Base-by-base conservation (phyloP, 2,888 invertebrate species). In the Lasius fuliginosus region DNA sequence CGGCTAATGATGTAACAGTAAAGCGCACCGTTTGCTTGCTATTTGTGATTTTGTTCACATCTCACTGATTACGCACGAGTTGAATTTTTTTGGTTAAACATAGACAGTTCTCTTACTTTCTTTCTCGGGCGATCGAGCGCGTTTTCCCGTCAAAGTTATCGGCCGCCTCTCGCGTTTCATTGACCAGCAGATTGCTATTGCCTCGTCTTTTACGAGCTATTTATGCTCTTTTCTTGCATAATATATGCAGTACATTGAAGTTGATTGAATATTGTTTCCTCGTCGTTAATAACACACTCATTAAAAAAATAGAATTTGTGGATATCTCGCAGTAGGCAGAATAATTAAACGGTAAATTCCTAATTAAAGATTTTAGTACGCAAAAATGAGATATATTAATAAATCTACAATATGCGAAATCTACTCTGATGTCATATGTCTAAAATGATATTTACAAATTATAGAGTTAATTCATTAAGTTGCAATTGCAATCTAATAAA, bases 1-100 rank as follows among this genome's bases (percentile, higher is more conserved):
- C 58, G 71, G 76, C 67, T 94, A 85, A 84, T 82, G 58, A 67
- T 58, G 73, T 40, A 68, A 62, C 60, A 62, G 60, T 60, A 77
- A 69, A 58, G 40, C 42, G 75, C 74, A 76, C 76, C 33, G 69
- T 77, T 84, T 77, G 81, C 60, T 76, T 83, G 82, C 84, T 76
- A 46, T 85, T 83, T 73, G 60, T 85, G 84, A 82, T 68, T 84
- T 83, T 77, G 56, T 64, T 84, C 71, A 84, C 76, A 60, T 77
- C 86, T 83, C 73, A 60, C 79, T 73, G 60, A 79, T 73, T 53
- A 53, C 46, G 73, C 73, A 73, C 46, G 79, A 79, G 46, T 79
- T 71, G 15, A 77, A 77, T 56, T 68, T 77, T 68, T 77, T 68
- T 77, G 68, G 40, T 56, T 58, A 53, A n/a, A 56, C 77, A 56